Evolutionary conservation across 2,888 invertebrate genomes (phyloP), one percentile per base, ranked within the genome.

Genomic region (Lacanobia wlatinum): DNA sequence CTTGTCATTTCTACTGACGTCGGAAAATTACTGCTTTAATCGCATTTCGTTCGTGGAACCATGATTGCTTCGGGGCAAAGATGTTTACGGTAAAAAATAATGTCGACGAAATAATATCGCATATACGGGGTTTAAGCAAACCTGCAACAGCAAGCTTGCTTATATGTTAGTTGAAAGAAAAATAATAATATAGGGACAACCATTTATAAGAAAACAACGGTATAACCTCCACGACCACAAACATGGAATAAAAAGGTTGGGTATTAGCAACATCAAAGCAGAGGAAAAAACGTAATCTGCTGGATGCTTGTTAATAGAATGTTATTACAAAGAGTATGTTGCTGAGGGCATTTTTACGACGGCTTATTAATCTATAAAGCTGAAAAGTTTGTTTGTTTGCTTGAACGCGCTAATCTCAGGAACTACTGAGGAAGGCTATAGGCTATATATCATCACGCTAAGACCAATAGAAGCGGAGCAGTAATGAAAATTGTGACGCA

Each of bases 1-100:
- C 81, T 78, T 88, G 87, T 88, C 85, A 86, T 85, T 74, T 76
- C 78, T 72, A 74, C 78, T 87, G 89, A 85, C 83, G 68, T 80
- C 75, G 80, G 87, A 84, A 90, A 90, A 90, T 91, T 88, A 88
- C 89, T 82, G 83, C 73, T 81, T 84, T 91, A 90, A 92, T 90
- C 84, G 84, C 84, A 84, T 91, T 88, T 78, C 34, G 46, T 28
- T 69, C 28, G 28, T 65, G 52, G 34, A 34, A 14, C 48, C 40
- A 58, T 21, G 16, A 70, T 66, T 46, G 67, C 70, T 66, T 59
- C 52, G 58, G 69, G 68, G 34, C 64, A 74, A 70, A 63, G 12
- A 60, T 69, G n/a, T 58, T 56, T 61, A 38, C 38, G 40, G 40
- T 46, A 56, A 52, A 75, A 74, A 76, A 58, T 18, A 23, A 43